Percentiles rank a stretch among this genome's conserved stretches.
Evolutionary conservation across 2,797 vertebrate genomes (phyloP).

Genomic region (Danio jaintianensis): DNA sequence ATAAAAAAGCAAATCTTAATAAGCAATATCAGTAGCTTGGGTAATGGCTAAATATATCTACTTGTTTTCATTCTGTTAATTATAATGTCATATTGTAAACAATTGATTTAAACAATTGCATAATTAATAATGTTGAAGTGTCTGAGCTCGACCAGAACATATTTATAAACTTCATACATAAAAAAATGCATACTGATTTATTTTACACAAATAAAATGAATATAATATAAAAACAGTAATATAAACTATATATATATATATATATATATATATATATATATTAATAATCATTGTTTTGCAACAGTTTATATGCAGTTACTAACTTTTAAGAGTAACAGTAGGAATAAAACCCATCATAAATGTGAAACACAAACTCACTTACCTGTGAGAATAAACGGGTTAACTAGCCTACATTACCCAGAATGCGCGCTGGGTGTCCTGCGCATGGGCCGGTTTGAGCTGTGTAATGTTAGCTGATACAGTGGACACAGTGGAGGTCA

Average conservation of each 20-base stretch:
- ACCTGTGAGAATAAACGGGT: no score
- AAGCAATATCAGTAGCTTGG: no score
- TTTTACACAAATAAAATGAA: no score
- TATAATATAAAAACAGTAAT: no score
- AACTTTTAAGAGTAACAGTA: no score
- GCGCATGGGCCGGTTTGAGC: not conserved
- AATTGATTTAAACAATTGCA: not conserved
- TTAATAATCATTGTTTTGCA: no score
- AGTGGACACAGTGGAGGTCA: constrained; percentile 28
- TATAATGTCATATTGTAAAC: not conserved
- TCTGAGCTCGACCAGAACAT: not conserved
- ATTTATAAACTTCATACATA: not conserved
- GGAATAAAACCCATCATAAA: no score
- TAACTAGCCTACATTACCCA: constrained; percentile 29
- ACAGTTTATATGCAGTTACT: no score
- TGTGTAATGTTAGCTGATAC: constrained; percentile 14
- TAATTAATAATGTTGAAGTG: not conserved
- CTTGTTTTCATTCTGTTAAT: not conserved
- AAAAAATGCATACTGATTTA: no score
- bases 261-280: no score
- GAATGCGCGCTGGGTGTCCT: constrained; percentile 1
- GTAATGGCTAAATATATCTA: not conserved
- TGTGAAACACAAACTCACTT: not conserved
- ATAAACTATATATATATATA: no score
- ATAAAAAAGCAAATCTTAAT: no score